Conservation (phyloP, 2,888 invertebrate species). For the Orchesellides sinensis region DNA sequence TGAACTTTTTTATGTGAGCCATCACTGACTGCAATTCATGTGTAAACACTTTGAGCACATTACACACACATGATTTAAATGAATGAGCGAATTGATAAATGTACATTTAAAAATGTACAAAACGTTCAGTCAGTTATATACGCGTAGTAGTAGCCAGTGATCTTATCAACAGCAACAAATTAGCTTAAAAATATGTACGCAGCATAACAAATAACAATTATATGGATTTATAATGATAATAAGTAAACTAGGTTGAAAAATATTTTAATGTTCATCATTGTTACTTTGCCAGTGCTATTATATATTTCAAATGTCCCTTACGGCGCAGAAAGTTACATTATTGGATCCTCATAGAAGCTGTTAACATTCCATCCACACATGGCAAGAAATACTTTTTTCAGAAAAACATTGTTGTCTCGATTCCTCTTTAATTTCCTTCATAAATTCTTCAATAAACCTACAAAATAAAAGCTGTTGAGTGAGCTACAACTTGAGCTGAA, state of each 20-base stretch:
- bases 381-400: slow-evolving; percentile 4
- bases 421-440: slow-evolving; percentile 40
- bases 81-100: not conserved
- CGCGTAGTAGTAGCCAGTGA: too few relatives aligned
- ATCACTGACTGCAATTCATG: slow-evolving; percentile 41
- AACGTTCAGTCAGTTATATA: too few relatives aligned
- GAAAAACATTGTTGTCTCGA: slow-evolving; percentile 2
- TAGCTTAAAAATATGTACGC: too few relatives aligned
- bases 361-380: slow-evolving; percentile 28
- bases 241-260: slow-evolving; percentile 58
- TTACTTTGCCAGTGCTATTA: slow-evolving; percentile 5
- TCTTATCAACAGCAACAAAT: not conserved
- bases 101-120: too few relatives aligned
- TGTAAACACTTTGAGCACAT: slow-evolving; percentile 3
- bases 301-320: slow-evolving; percentile 44
- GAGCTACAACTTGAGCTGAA: slow-evolving; percentile 44
- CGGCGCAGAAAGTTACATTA: slow-evolving; percentile 57
- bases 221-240: too few relatives aligned
- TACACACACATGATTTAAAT: not conserved
- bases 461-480: slow-evolving; percentile 60
- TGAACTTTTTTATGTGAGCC: slow-evolving; percentile 36
- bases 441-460: slow-evolving; percentile 54
- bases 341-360: not conserved
- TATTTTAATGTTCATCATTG: slow-evolving; percentile 4
- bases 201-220: slow-evolving; percentile 1